Evolutionary conservation across 2,113 vertebrate species (phyloP).

Genomic region (Tragelaphus strepsiceros): DNA sequence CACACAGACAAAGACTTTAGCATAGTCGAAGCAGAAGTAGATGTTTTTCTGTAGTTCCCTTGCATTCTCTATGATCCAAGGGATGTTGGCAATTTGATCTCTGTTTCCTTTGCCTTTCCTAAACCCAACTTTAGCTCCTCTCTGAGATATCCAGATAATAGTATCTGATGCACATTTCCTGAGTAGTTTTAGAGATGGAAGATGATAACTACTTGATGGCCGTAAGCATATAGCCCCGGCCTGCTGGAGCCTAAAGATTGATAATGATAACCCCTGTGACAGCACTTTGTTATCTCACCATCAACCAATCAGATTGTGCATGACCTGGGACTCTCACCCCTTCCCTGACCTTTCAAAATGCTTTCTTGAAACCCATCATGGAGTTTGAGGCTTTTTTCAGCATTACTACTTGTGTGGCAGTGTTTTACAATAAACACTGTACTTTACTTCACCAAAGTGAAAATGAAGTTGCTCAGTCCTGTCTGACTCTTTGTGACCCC

Average conservation of each 20-base stretch:
- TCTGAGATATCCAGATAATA: not conserved
- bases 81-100: not conserved
- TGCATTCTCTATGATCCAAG: not conserved
- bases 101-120: not conserved
- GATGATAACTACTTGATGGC: not conserved
- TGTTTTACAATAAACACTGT: not conserved
- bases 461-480: no score
- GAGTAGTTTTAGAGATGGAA: not conserved
- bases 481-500: no score
- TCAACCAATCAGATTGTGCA: not conserved
- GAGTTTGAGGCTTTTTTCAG: not conserved
- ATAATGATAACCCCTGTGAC: not conserved
- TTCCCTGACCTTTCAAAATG: not conserved
- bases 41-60: not conserved
- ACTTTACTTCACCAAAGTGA: not conserved
- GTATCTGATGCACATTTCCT: not conserved
- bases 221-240: not conserved
- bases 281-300: not conserved
- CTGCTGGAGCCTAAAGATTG: not conserved
- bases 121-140: not conserved
- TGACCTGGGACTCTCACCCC: not conserved
- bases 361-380: not conserved
- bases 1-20: not conserved
- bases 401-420: not conserved
- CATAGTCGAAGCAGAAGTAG: not conserved